Conservation (phyloP, 2,888 invertebrate genomes). For the Macrosoma leucophasiata region DNA sequence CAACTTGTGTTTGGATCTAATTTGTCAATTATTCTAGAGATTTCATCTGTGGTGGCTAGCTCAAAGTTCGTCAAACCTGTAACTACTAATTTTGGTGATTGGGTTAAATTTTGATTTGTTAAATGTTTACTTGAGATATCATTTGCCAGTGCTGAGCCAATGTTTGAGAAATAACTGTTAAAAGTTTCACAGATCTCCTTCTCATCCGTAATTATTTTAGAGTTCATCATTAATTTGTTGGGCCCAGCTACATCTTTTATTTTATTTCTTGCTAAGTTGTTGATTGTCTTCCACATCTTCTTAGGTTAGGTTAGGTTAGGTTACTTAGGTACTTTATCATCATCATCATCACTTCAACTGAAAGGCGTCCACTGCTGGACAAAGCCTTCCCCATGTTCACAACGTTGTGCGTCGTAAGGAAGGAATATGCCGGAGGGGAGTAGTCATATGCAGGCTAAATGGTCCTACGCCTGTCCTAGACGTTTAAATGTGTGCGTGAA, state of each 20-base stretch:
- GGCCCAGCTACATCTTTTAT: background rate
- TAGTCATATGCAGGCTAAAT: too few relatives aligned
- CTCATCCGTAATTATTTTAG: background rate
- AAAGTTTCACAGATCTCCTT: background rate
- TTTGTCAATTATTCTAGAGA: slow-evolving; percentile 12
- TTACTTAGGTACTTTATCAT: too few relatives aligned
- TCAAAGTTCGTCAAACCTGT: background rate
- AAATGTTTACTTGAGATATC: slow-evolving; percentile 2
- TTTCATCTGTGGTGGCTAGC: slow-evolving; percentile 10
- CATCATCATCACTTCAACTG: too few relatives aligned
- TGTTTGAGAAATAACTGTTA: background rate
- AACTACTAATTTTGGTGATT: background rate
- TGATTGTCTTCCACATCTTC: slow-evolving; percentile 1
- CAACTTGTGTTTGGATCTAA: slow-evolving; percentile 12
- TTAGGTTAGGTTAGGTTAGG: too few relatives aligned
- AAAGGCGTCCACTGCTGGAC: too few relatives aligned
- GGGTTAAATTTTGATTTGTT: background rate
- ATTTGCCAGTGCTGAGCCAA: background rate
- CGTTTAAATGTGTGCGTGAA: too few relatives aligned
- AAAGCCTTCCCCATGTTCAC: too few relatives aligned
- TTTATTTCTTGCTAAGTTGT: background rate
- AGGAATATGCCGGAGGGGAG: too few relatives aligned
- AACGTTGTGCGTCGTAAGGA: too few relatives aligned
- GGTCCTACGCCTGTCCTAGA: too few relatives aligned
- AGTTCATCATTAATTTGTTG: background rate